Evolutionary conservation across 2,113 vertebrate genomes (phyloP).

Genomic region (Notechis scutatus): DNA sequence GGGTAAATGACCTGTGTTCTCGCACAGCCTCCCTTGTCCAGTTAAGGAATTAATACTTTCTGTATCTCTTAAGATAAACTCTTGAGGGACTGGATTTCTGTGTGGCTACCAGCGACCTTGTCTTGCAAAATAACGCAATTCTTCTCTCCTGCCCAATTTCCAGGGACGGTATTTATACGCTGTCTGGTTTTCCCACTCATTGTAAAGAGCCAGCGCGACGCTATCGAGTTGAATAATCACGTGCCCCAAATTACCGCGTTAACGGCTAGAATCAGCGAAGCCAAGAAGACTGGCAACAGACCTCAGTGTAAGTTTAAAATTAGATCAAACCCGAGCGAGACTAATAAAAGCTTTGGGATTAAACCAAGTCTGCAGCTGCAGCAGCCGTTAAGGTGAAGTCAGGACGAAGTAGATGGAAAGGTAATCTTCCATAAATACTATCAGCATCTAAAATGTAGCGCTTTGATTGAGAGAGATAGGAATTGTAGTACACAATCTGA

Average conservation of each 20-base stretch:
- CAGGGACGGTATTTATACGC: slow-evolving; percentile 81
- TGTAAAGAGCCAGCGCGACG: slow-evolving; percentile 84
- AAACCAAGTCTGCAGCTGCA: accelerated
- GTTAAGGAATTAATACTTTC: not conserved
- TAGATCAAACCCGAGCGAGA: not conserved
- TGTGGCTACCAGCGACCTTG: not conserved
- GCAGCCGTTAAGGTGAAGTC: not conserved
- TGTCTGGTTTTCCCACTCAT: slow-evolving; percentile 81
- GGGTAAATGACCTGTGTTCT: not conserved
- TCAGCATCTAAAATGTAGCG: not conserved
- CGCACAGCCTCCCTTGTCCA: not conserved
- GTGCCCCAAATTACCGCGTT: slow-evolving; percentile 79
- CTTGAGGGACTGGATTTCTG: not conserved
- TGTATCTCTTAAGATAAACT: not conserved
- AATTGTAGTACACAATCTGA: not conserved
- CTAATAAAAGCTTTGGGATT: not conserved
- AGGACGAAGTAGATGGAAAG: not conserved
- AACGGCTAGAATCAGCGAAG: slow-evolving; percentile 75
- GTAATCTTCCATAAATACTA: not conserved
- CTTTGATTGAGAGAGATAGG: too few relatives aligned
- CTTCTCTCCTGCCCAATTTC: not conserved
- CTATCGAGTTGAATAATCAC: slow-evolving; percentile 85
- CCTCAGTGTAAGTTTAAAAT: slow-evolving; percentile 71
- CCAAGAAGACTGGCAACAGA: slow-evolving; percentile 80
- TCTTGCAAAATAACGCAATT: not conserved